These are phyloP conservation scores for Diplosoma virens DNA, from an alignment of 23 tunicate genomes.

Conservation along the genomic window DNA sequence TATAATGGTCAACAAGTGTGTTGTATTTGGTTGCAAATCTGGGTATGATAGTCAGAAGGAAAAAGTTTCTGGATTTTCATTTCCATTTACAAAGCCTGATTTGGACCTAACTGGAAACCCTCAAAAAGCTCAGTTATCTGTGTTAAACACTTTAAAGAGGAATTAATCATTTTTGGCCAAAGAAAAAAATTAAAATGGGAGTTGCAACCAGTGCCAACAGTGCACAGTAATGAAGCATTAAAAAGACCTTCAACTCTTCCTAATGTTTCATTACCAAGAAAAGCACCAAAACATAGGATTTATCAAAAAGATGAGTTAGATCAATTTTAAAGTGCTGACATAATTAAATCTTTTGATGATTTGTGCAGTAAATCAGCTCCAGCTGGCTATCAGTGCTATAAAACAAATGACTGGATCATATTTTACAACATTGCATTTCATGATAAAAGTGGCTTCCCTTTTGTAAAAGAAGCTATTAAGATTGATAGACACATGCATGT, in stretches of 20 bases:
- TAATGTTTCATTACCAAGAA: neutral
- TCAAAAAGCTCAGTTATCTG: constrained; percentile 8
- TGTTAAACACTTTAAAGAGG: neutral
- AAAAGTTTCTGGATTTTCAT: neutral
- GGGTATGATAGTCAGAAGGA: constrained; percentile 2
- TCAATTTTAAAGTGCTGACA: neutral
- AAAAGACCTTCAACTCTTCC: constrained; percentile 18
- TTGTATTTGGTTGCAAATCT: constrained; percentile 19
- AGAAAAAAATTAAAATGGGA: constrained; percentile 2
- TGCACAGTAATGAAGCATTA: neutral
- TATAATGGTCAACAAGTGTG: constrained; percentile 19
- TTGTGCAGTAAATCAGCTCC: neutral
- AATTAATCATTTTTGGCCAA: neutral
- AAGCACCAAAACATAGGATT: constrained; percentile 6
- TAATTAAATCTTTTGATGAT: neutral
- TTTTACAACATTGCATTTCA: neutral
- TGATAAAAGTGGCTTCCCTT: neutral
- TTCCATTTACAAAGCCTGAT: constrained; percentile 16
- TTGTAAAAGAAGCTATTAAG: constrained; percentile 7
- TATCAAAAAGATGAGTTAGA: neutral
- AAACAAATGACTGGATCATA: neutral
- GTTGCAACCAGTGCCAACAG: neutral
- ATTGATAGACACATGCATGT: constrained; percentile 16
- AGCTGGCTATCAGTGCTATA: neutral
- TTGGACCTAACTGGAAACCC: constrained; percentile 10